Evolutionary conservation across 2,113 vertebrate genomes (phyloP).

Genomic region (Scortum barcoo): DNA sequence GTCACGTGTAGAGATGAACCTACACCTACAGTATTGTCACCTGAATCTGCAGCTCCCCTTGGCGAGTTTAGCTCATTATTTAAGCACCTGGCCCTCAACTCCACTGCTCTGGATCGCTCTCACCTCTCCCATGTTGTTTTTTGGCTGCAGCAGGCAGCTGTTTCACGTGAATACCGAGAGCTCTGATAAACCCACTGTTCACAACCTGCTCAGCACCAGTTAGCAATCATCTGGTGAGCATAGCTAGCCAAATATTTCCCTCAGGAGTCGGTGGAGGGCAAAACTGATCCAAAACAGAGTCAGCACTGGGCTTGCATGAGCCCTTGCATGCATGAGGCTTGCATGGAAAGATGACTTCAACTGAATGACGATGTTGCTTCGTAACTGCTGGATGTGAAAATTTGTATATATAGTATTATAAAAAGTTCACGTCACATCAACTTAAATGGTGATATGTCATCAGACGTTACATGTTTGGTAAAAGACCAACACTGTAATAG

Average conservation of each 20-base stretch:
- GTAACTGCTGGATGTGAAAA: background rate
- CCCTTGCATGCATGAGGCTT: no score
- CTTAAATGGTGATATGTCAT: background rate
- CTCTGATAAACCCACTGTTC: background rate
- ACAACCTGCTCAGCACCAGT: background rate
- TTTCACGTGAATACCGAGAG: background rate
- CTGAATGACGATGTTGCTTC: background rate
- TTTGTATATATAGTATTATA: no score
- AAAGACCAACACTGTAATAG: background rate
- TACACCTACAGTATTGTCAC: background rate
- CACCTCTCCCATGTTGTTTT: conserved; percentile 3
- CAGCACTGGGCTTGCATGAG: background rate
- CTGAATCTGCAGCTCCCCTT: background rate
- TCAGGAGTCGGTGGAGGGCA: background rate
- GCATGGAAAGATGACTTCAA: background rate
- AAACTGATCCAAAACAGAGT: background rate
- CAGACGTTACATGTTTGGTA: background rate
- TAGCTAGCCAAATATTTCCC: background rate
- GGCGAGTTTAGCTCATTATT: no score
- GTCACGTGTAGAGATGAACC: no score
- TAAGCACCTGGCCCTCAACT: no score
- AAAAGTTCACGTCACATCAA: no score
- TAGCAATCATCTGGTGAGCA: background rate
- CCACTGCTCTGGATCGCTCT: no score
- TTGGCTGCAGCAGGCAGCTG: conserved; percentile 4